Conservation (phyloP, 2,888 invertebrate species). For the Ditula angustiorana region DNA sequence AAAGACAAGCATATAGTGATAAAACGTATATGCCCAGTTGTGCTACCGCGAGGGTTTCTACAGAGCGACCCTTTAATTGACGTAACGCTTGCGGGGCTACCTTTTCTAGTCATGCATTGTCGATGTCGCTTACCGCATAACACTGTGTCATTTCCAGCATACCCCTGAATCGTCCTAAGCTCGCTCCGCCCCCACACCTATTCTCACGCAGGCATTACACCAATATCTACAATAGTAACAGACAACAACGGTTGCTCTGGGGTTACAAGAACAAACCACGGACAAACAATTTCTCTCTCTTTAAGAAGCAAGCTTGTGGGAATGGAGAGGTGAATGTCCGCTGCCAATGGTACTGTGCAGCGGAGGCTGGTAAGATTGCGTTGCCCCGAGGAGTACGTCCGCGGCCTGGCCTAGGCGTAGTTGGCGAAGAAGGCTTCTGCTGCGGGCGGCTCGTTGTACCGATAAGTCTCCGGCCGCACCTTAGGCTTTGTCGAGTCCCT, state of each 20-base stretch:
- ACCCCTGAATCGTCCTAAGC: too few relatives aligned
- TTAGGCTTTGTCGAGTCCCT: constrained; percentile 51
- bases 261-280: background rate
- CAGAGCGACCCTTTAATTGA: too few relatives aligned
- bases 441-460: constrained; percentile 57
- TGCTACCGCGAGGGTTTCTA: too few relatives aligned
- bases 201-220: too few relatives aligned
- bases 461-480: constrained; percentile 58
- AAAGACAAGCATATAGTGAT: too few relatives aligned
- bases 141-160: too few relatives aligned
- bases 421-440: constrained; percentile 63
- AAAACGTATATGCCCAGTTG: too few relatives aligned
- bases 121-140: too few relatives aligned
- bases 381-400: background rate
- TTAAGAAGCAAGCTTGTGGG: background rate
- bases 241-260: background rate
- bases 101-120: too few relatives aligned
- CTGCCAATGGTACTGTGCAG: background rate
- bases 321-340: background rate
- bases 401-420: constrained; percentile 53
- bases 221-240: too few relatives aligned
- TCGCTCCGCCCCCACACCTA: too few relatives aligned
- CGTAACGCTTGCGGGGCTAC: too few relatives aligned
- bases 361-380: background rate
- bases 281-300: background rate